Base-by-base conservation (phyloP, 2,888 invertebrate genomes). In the Capitulum mitella region DNA sequence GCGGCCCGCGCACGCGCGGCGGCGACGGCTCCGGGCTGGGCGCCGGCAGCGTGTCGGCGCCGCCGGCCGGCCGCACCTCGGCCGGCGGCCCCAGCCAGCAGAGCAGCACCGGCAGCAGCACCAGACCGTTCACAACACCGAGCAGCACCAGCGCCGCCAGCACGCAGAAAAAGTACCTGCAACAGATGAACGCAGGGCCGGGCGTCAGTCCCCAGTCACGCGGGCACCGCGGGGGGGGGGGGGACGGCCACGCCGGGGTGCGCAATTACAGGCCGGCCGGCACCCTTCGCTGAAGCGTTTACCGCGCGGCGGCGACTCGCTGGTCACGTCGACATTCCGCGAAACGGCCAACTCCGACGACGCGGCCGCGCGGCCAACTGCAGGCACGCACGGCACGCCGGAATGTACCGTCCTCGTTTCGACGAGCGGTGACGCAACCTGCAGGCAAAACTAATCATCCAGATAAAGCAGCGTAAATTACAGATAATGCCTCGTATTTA, bases 41-140 rank as follows among this genome's bases (percentile, higher is more conserved):
- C 0, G 95, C 94, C 43, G 70, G 26, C 84, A 96, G 91, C 61
- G 94, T 89, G 85, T 96, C 93, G 0, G 91, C 91, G 86, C 94
- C 91, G 82, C 92, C 92, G 70, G 92, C 86, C 0, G 94, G 93
- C 83, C 93, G 90, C 22, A 91, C 90, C 89, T 96, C 96, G 79
- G 94, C 92, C 82, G 91, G 91, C 5, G 98, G 97, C 51, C 98
- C 98, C 82, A 95, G 86, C 82, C 97, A 87, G 37, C 95, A 92
- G 70, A 99, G 87, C 70, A 98, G 86, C 77, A 98, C 92, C 19
- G 98, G 99, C 85, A 97, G 93, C 85, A 98, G 92, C 81, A 97
- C 88, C 78, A 98, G 88, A 34, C 96, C 95, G 85, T 98, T 98
- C 77, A 94, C 86, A 29, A 96, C 88, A 6, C 97, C 96, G 81